phyloP scores from a whole-genome alignment of 2,888 invertebrate species.

The Biston betularia region DNA sequence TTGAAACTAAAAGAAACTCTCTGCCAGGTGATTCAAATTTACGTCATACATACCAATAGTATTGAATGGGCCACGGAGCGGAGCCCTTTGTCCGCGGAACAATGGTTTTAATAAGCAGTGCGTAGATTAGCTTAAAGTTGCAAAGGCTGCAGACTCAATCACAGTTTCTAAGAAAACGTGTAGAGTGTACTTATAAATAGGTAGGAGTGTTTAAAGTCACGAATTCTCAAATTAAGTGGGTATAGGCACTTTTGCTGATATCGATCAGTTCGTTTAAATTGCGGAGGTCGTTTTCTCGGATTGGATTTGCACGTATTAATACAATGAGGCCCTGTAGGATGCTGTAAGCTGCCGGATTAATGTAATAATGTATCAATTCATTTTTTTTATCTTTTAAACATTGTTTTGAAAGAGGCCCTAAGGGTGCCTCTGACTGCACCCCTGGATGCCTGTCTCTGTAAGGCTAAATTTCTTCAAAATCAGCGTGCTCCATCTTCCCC shows the following conservation, averaged over 20 bases:
- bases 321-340: background rate
- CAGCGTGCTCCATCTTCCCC: too few species aligned
- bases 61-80: constrained; percentile 20
- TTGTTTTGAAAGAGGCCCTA: too few species aligned
- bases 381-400: too few species aligned
- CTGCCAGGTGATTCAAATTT: constrained; percentile 15
- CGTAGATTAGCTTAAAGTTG: constrained; percentile 12
- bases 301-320: background rate
- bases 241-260: constrained; percentile 4
- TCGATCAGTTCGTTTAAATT: constrained; percentile 12
- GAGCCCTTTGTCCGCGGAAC: constrained; percentile 18
- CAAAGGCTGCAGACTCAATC: background rate
- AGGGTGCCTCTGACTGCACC: too few species aligned
- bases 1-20: too few species aligned
- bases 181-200: background rate
- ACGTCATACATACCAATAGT: background rate
- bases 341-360: background rate
- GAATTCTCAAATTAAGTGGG: constrained; percentile 13
- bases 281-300: constrained; percentile 12
- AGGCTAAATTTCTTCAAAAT: too few species aligned
- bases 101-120: constrained; percentile 7
- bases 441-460: too few species aligned
- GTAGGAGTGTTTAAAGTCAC: constrained; percentile 12
- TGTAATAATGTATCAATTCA: too few species aligned
- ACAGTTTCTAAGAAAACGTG: constrained; percentile 1